These are phyloP conservation scores for Bos javanicus DNA, from an alignment of 2,113 vertebrate genomes.

Conservation along the genomic window DNA sequence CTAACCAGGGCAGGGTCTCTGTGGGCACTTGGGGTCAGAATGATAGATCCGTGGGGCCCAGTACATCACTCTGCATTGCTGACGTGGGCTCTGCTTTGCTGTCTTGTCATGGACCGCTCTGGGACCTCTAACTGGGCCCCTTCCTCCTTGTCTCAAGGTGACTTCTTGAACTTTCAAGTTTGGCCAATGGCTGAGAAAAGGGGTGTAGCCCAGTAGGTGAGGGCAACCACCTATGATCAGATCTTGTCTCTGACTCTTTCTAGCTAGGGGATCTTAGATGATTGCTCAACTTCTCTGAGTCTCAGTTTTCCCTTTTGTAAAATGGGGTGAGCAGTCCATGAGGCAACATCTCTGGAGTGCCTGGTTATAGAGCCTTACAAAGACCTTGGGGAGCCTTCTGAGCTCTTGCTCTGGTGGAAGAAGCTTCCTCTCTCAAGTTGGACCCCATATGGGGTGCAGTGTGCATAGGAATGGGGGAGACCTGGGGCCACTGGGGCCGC, in stretches of 20 bases:
- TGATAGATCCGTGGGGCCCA: not conserved
- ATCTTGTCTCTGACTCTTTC: not conserved
- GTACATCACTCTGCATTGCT: fast-evolving
- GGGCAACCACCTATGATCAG: not conserved
- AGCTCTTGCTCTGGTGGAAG: not conserved
- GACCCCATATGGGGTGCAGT: not conserved
- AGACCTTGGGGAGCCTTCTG: not conserved
- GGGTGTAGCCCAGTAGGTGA: not conserved
- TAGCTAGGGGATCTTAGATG: not conserved
- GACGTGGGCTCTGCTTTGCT: fast-evolving
- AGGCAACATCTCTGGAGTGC: not conserved
- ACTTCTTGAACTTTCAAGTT: not conserved
- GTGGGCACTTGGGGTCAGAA: not conserved
- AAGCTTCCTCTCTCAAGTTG: not conserved
- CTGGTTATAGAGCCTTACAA: not conserved
- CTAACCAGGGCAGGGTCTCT: not conserved
- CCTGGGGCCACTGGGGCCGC: not conserved
- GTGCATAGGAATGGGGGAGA: not conserved
- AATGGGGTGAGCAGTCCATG: not conserved
- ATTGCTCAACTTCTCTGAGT: not conserved
- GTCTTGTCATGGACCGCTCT: fast-evolving
- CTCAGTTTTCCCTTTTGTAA: not conserved
- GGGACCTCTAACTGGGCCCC: no score
- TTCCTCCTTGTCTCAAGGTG: not conserved
- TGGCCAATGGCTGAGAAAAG: not conserved